These are phyloP conservation scores for Temnothorax rugatulus DNA, from an alignment of 2,888 invertebrate species.

Conservation along the genomic window DNA sequence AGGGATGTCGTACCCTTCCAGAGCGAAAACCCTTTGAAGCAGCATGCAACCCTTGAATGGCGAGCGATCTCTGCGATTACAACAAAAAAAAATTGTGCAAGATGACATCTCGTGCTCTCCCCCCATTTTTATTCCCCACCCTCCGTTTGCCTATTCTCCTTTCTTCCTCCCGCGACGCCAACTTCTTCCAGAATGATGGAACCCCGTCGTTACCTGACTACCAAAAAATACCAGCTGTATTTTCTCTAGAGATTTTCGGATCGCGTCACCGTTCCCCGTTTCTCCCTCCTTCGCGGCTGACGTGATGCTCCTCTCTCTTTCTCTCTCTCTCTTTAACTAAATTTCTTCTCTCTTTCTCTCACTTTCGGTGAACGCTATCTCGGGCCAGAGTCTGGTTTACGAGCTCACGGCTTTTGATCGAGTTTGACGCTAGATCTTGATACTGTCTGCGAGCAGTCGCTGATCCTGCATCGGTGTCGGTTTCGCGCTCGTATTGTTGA, in stretches of 20 bases:
- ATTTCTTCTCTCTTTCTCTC: conserved; percentile 15
- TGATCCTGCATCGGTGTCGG: conserved; percentile 81
- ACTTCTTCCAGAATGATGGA: conserved; percentile 69
- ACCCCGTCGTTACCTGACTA: conserved; percentile 68
- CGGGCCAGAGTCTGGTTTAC: conserved; percentile 66
- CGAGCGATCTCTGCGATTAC: conserved; percentile 53
- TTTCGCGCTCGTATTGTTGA: conserved; percentile 76
- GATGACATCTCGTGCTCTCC: conserved; percentile 82
- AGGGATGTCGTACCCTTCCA: conserved; percentile 67
- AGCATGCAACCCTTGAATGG: conserved; percentile 62
- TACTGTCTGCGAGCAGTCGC: conserved; percentile 81
- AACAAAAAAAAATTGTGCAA: conserved; percentile 83
- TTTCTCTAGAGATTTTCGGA: conserved; percentile 83
- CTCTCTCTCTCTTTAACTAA: conserved; percentile 11
- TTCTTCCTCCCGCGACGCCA: conserved; percentile 59
- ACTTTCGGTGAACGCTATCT: conserved; percentile 49
- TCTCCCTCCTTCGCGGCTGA: conserved; percentile 16
- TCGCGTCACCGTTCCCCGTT: conserved; percentile 51
- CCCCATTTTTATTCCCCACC: conserved; percentile 23
- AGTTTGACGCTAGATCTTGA: conserved; percentile 85
- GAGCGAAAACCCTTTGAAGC: conserved; percentile 71
- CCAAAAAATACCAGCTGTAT: conserved; percentile 79
- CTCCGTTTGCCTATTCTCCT: conserved; percentile 39
- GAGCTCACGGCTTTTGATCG: conserved; percentile 78
- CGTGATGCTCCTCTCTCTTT: conserved; percentile 29